Conservation (phyloP, 1,140 invertebrate species). For the Papilio aristodemus region DNA sequence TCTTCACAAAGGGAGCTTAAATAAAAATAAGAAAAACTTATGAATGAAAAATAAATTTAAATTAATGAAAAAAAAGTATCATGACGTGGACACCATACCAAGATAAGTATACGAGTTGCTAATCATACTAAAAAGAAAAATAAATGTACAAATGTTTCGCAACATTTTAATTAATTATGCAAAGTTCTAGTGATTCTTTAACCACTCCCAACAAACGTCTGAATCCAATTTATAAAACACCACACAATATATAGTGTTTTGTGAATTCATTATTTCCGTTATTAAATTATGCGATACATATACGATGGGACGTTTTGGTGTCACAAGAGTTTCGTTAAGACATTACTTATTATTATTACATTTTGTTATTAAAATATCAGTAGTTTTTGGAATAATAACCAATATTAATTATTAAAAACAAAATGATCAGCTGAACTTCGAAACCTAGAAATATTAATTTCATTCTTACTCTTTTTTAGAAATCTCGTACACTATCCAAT, state of each 20-base stretch:
- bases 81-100: not conserved
- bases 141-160: not conserved
- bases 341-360: no score
- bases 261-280: not conserved
- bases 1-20: slow-evolving; percentile 10
- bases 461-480: no score
- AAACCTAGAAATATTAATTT: no score
- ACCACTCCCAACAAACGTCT: not conserved
- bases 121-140: not conserved
- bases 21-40: not conserved
- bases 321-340: not conserved
- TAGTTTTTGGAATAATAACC: no score
- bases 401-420: no score
- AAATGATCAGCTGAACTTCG: no score
- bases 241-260: slow-evolving; percentile 3
- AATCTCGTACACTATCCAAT: no score
- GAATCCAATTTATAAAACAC: not conserved
- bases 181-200: not conserved
- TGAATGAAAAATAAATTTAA: not conserved
- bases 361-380: no score
- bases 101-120: not conserved
- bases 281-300: not conserved
- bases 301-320: no score
- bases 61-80: no score
- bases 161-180: not conserved